A percentile compares a stretch with the other conserved stretches of the same genome.
These are phyloP conservation scores for Ibycter americanus DNA, from an alignment of 2,797 vertebrate genomes.

Conservation along the genomic window DNA sequence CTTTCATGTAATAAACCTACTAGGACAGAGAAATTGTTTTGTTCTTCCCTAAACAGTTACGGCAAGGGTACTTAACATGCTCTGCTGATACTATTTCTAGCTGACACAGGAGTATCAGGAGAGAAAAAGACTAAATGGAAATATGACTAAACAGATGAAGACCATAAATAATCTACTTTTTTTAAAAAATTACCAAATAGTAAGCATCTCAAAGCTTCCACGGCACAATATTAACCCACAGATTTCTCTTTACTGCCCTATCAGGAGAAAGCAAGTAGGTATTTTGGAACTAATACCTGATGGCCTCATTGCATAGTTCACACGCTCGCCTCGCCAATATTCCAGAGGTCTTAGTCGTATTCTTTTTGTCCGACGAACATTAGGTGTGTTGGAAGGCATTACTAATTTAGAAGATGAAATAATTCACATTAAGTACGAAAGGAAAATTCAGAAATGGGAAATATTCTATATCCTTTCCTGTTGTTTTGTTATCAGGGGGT, in stretches of 20 bases:
- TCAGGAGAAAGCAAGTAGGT: not conserved
- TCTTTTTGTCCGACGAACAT: conserved; percentile 76
- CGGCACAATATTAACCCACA: not conserved
- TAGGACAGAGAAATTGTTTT: not conserved
- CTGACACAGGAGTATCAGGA: not conserved
- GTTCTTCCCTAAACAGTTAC: not conserved
- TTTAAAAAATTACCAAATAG: not conserved
- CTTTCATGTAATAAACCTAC: not conserved
- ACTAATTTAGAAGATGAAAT: conserved; percentile 56
- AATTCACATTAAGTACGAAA: not conserved
- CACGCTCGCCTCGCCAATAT: conserved; percentile 79
- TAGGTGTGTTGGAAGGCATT: conserved; percentile 72
- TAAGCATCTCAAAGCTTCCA: not conserved
- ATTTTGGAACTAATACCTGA: conserved; percentile 66
- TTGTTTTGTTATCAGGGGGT: rapidly evolving
- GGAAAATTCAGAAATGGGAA: not conserved
- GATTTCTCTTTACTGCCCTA: not conserved
- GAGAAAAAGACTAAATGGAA: not conserved
- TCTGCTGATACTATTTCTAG: not conserved
- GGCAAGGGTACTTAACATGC: not conserved
- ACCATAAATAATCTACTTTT: not conserved
- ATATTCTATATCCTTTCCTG: not conserved
- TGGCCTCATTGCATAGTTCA: conserved; percentile 36
- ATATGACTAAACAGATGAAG: not conserved
- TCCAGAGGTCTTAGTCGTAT: conserved; percentile 74